These are phyloP conservation scores for Quadroppia sp. DNA, from an alignment of 2,888 invertebrate genomes.

Conservation along the genomic window DNA sequence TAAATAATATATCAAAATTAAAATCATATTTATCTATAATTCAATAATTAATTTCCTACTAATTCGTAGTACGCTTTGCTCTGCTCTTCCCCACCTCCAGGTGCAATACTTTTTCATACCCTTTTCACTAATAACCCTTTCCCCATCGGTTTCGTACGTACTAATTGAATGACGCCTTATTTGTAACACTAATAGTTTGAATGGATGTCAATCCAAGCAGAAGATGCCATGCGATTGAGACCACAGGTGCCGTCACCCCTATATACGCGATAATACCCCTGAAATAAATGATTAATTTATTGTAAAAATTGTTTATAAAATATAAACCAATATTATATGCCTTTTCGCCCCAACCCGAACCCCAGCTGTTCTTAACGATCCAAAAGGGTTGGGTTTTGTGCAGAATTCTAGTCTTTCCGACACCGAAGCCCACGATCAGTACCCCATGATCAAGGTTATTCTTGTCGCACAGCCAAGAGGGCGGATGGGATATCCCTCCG, in stretches of 20 bases:
- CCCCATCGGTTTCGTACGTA: too few species aligned
- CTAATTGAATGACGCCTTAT: too few species aligned
- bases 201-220: slow-evolving; percentile 57
- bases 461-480: slow-evolving; percentile 72
- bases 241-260: slow-evolving; percentile 94
- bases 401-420: slow-evolving; percentile 66
- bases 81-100: too few species aligned
- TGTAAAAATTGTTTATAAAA: not conserved
- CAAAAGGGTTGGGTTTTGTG: slow-evolving; percentile 79
- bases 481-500: slow-evolving; percentile 90
- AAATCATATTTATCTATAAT: too few species aligned
- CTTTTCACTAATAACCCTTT: too few species aligned
- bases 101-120: too few species aligned
- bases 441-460: slow-evolving; percentile 84
- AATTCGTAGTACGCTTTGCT: too few species aligned
- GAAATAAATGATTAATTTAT: slow-evolving; percentile 42
- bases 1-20: too few species aligned
- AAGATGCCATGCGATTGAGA: slow-evolving; percentile 82
- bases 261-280: slow-evolving; percentile 90
- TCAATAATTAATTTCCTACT: too few species aligned
- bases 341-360: slow-evolving; percentile 79
- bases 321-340: slow-evolving; percentile 50
- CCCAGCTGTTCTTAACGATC: slow-evolving; percentile 96
- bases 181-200: not conserved
- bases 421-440: slow-evolving; percentile 88